A percentile compares a stretch with the other conserved stretches of the same genome.
These are phyloP conservation scores for Formicarius rufipectus DNA, from an alignment of 2,113 vertebrate species.

Conservation along the genomic window DNA sequence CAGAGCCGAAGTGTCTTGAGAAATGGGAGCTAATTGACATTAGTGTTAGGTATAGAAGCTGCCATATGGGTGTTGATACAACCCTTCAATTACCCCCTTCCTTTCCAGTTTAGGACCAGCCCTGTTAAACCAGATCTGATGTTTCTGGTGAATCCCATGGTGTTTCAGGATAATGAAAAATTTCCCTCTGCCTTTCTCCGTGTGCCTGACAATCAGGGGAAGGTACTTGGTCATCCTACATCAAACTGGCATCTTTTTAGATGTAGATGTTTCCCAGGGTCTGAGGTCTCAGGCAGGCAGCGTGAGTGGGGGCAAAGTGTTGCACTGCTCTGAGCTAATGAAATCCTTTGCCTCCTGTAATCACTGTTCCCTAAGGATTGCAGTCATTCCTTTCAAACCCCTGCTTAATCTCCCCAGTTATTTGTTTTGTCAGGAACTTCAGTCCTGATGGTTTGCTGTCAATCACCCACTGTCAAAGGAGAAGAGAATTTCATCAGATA, in stretches of 20 bases:
- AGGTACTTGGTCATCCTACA: background rate
- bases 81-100: background rate
- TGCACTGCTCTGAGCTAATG: background rate
- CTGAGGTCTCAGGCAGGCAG: background rate
- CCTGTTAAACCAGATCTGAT: background rate
- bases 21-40: background rate
- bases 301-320: background rate
- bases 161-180: background rate
- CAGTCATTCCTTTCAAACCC: background rate
- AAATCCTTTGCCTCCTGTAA: background rate
- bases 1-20: background rate
- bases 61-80: background rate
- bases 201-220: background rate
- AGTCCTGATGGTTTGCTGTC: background rate
- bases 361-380: background rate
- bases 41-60: background rate
- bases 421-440: conserved; percentile 28
- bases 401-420: background rate
- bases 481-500: background rate
- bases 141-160: background rate
- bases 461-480: background rate
- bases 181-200: background rate
- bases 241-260: conserved; percentile 3
- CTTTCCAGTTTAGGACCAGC: background rate
- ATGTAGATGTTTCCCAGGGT: background rate